Base-by-base conservation (phyloP, 2,888 invertebrate species). In the Brenthis ino region DNA sequence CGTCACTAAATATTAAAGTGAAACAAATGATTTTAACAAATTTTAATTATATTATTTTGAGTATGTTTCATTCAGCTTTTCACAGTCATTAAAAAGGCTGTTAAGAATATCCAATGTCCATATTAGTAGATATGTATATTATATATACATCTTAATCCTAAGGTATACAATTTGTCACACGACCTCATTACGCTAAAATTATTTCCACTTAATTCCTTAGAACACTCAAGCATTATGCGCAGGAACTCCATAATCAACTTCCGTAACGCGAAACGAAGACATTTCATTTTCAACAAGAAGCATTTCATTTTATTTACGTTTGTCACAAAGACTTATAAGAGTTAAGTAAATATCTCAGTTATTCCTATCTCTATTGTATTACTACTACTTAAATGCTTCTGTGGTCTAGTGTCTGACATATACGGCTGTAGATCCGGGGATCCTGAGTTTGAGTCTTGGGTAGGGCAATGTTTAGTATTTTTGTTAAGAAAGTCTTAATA, bases 281-380 rank as follows among this genome's bases (percentile, higher is more conserved):
- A 8, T 51, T 51, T 51, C 37, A 51, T 51, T 51, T 51, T 51
- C 51, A 51, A 54, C 63, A 63, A 6, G n/a, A 43, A 54, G 20
- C 33, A 54, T 63, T 63, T 63, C 53, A 63, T 37, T 54, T 63
- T 43, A 63, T 63, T 63, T 20, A 37, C 43, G 54, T 37, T 63
- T 33, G 63, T 54, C 20, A 53, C 43, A 51, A 5, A 37, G 16
- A 61, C 33, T 16, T 61, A 33, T 51, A 6, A 61, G 51, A 61
- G 6, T 43, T 14, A 63, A 53, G 43, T 12, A 54, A 54, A 54
- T 54, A 33, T 16, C n/a, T 13, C 8, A n/a, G 50, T 3, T 14
- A 61, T 51, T 51, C 28, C 51, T 20, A 16, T 28, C 37, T 43
- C 8, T 43, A 43, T 43, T 11, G 11, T 43, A 11, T 43, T 43